Evolutionary conservation across 2,888 invertebrate species (phyloP).

Genomic region (Drosophila mulleri): DNA sequence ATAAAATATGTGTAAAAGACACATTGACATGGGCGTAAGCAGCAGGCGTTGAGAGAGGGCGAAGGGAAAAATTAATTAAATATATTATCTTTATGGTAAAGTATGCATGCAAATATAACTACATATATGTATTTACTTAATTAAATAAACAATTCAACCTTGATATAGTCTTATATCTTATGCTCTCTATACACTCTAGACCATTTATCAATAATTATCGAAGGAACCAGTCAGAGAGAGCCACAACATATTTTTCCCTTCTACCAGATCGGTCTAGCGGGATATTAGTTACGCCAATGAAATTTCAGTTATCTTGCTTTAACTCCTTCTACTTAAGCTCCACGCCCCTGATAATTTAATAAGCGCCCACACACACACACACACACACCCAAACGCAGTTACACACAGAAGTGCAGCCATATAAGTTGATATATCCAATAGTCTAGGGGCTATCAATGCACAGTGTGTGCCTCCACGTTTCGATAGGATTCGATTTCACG

Average conservation of each 20-base stretch:
- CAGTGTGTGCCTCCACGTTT: constrained; percentile 27
- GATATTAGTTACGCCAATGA: background rate
- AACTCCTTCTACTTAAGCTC: constrained; percentile 10
- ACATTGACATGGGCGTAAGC: constrained; percentile 6
- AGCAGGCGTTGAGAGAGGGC: background rate
- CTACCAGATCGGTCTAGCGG: background rate
- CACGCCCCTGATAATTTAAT: constrained; percentile 29
- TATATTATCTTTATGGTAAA: background rate
- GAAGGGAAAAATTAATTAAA: background rate
- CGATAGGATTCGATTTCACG: constrained; percentile 46
- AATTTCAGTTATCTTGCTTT: background rate
- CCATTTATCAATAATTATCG: background rate
- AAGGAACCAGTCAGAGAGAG: background rate
- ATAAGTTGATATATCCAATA: constrained; percentile 28
- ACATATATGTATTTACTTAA: no score
- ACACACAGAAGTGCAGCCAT: constrained; percentile 3
- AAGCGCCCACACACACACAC: constrained; percentile 10
- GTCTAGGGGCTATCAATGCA: constrained; percentile 48
- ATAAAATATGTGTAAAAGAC: constrained; percentile 19
- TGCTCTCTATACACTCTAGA: background rate
- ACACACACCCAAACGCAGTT: no score
- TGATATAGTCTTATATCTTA: background rate
- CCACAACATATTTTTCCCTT: background rate
- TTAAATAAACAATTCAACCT: background rate
- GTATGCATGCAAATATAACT: background rate